Percentiles rank a stretch among this genome's conserved stretches.
phyloP scores from a whole-genome alignment of 2,888 invertebrate species.

The Glomeris marginata region DNA sequence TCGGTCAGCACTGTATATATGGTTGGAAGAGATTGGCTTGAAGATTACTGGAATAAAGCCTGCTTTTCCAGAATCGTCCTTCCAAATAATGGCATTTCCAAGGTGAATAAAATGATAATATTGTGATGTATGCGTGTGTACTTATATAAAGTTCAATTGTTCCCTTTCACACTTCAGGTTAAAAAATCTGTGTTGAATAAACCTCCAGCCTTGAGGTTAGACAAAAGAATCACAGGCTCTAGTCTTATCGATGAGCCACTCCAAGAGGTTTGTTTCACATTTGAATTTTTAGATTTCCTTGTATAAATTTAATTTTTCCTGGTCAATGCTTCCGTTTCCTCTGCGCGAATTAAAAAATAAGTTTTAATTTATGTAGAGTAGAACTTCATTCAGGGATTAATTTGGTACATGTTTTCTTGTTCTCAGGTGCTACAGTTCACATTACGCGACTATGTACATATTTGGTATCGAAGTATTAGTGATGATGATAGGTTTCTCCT shows the following conservation, averaged over 20 bases:
- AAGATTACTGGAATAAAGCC: constrained; percentile 14
- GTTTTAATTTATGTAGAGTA: too few species aligned
- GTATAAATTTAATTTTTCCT: too few species aligned
- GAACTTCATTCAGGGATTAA: too few species aligned
- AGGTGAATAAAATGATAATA: constrained; percentile 2
- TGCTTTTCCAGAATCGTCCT: constrained; percentile 7
- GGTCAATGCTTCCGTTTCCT: too few species aligned
- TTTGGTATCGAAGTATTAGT: constrained; percentile 40
- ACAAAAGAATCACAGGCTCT: constrained; percentile 60
- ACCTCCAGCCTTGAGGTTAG: constrained; percentile 19
- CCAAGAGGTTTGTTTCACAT: constrained; percentile 54
- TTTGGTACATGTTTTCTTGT: constrained; percentile 8
- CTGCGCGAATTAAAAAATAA: too few species aligned
- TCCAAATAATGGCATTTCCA: constrained; percentile 9
- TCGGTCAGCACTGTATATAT: constrained; percentile 3
- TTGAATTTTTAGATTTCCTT: too few species aligned
- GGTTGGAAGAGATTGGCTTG: constrained; percentile 3
- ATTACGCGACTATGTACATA: constrained; percentile 63
- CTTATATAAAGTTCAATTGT: too few species aligned
- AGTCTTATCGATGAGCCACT: constrained; percentile 71
- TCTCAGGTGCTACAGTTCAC: constrained; percentile 47
- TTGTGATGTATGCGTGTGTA: too few species aligned
- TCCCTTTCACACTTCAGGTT: not conserved
- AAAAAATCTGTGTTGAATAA: not conserved
- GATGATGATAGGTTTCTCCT: constrained; percentile 59